A percentile compares a stretch with the other conserved stretches of the same genome.
Conservation (phyloP, 2,888 invertebrate genomes). For the Hipparchia sbordonii region DNA sequence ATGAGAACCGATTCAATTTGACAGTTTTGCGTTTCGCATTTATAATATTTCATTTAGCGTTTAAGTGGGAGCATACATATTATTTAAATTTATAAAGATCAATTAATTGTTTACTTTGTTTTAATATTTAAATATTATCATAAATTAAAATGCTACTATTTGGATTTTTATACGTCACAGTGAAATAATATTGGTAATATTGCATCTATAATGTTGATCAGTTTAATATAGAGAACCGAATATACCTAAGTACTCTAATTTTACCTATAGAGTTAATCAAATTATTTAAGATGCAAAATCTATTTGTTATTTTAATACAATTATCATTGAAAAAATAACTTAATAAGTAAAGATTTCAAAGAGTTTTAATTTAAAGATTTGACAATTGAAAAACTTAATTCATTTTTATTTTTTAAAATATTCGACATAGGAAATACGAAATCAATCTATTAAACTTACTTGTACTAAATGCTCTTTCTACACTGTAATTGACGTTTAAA, state of each 20-base stretch:
- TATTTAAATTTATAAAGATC: not conserved
- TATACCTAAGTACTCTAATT: not conserved
- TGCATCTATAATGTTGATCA: too few species aligned
- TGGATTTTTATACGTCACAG: not conserved
- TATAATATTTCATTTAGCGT: too few species aligned
- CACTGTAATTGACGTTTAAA: constrained; percentile 63
- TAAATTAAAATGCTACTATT: not conserved
- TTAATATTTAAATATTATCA: not conserved
- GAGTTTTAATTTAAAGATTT: too few species aligned
- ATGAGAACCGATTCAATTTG: constrained; percentile 4
- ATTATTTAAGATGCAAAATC: not conserved
- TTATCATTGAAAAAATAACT: not conserved
- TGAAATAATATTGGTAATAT: not conserved
- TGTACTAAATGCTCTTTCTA: constrained; percentile 32
- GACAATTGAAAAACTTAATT: too few species aligned
- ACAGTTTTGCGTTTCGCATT: constrained; percentile 16
- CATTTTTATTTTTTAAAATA: not conserved
- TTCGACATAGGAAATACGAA: not conserved
- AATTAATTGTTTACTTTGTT: not conserved
- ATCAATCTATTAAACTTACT: constrained; percentile 12
- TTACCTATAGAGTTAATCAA: not conserved
- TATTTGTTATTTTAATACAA: not conserved
- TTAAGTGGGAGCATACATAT: too few species aligned
- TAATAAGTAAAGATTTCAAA: not conserved
- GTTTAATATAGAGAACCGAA: not conserved